Conservation (phyloP, 2,797 vertebrate genomes). For the Antrozous pallidus region DNA sequence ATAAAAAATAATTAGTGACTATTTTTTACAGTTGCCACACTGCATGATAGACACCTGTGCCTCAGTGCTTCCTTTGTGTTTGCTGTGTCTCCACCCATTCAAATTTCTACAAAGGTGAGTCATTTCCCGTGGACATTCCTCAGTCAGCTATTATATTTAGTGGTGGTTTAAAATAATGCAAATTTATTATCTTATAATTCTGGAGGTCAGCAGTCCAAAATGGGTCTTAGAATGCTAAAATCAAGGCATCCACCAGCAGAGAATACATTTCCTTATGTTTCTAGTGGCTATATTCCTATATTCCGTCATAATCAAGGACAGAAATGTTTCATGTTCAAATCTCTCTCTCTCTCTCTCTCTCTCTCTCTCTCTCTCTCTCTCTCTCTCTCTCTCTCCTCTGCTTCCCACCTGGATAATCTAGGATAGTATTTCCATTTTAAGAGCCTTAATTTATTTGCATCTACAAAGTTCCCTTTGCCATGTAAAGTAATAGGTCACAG, state of each 20-base stretch:
- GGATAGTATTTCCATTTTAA: not conserved
- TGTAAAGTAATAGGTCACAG: not conserved
- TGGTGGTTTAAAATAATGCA: not conserved
- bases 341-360: not conserved
- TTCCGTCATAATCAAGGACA: not conserved
- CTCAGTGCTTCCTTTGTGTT: not conserved
- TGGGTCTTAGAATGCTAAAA: not conserved
- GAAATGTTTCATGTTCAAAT: not conserved
- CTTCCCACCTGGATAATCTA: not conserved
- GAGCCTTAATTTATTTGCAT: conserved; percentile 29
- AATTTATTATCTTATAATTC: not conserved
- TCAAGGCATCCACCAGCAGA: not conserved
- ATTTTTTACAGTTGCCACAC: not conserved
- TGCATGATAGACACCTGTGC: not conserved
- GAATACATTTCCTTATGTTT: not conserved
- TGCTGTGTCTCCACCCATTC: not conserved
- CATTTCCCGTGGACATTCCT: not conserved
- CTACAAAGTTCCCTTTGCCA: not conserved
- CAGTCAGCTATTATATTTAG: not conserved
- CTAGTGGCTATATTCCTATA: not conserved
- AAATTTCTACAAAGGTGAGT: not conserved
- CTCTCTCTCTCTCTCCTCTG: not conserved
- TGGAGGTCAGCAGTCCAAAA: not conserved
- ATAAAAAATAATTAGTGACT: not conserved
- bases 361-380: not conserved